These are phyloP conservation scores for Terebella lapidaria DNA, from an alignment of 2,888 invertebrate species.

Conservation along the genomic window DNA sequence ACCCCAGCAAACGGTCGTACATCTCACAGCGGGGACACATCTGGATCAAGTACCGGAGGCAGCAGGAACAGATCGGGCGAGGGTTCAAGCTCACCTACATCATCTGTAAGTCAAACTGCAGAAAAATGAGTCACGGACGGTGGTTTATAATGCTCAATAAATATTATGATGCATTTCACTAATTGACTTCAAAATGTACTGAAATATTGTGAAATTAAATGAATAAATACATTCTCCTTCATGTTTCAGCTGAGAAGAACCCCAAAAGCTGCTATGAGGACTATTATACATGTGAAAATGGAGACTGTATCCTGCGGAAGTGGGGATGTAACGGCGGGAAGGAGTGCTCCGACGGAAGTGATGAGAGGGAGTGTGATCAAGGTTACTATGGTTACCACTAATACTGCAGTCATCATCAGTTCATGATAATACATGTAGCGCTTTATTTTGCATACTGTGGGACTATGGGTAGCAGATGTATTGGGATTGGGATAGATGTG, in stretches of 20 bases:
- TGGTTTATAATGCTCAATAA: not conserved
- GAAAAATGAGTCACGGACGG: not conserved
- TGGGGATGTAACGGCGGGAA: not conserved
- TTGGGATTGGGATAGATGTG: too few relatives aligned
- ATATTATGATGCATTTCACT: not conserved
- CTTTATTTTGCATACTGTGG: too few relatives aligned
- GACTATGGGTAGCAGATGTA: too few relatives aligned
- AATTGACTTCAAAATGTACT: not conserved
- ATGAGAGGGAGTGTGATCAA: not conserved
- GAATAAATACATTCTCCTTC: not conserved
- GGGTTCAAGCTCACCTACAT: not conserved
- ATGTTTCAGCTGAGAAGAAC: not conserved
- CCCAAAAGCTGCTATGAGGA: not conserved
- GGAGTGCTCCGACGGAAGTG: not conserved
- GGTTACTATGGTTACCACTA: too few relatives aligned
- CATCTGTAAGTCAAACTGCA: not conserved
- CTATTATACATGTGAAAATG: not conserved
- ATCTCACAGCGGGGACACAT: not conserved
- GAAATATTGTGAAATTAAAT: not conserved
- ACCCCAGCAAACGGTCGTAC: not conserved
- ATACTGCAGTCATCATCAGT: too few relatives aligned
- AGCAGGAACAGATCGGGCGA: not conserved
- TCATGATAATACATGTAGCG: too few relatives aligned
- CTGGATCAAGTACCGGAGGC: not conserved
- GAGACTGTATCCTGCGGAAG: not conserved